Percentiles rank a stretch among this genome's conserved stretches.
Evolutionary conservation across 2,888 invertebrate genomes (phyloP).

Genomic region (Oscheius onirici): DNA sequence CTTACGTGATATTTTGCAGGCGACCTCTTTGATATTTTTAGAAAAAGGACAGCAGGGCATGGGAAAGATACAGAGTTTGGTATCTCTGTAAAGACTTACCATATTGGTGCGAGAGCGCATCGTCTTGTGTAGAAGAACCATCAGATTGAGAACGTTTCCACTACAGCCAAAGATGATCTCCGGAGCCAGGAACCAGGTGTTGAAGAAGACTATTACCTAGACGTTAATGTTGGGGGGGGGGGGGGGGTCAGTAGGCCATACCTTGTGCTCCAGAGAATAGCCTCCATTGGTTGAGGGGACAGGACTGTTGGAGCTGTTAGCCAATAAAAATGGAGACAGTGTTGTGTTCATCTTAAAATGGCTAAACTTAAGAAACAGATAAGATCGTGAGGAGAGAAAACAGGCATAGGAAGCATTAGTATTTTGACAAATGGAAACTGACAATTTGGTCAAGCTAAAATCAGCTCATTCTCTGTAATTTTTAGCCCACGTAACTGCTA

Average conservation of each 20-base stretch:
- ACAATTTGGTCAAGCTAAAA: too few species aligned
- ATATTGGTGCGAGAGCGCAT: conserved; percentile 60
- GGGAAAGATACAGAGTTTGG: too few species aligned
- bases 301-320: neutral
- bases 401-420: too few species aligned
- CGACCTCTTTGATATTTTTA: neutral
- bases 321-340: neutral
- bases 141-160: conserved; percentile 57
- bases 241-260: too few species aligned
- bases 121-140: conserved; percentile 54
- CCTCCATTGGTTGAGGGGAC: neutral
- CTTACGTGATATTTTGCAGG: neutral
- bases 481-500: too few species aligned
- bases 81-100: conserved; percentile 32
- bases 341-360: neutral
- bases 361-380: neutral
- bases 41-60: too few species aligned
- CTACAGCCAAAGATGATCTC: conserved; percentile 57
- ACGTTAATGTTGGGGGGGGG: neutral
- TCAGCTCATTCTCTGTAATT: too few species aligned
- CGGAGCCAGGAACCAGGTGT: conserved; percentile 43
- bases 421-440: too few species aligned
- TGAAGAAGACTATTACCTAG: conserved; percentile 35
- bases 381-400: too few species aligned
- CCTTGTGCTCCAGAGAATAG: too few species aligned